Evolutionary conservation across 2,888 invertebrate genomes (phyloP), one percentile per base, ranked within the genome.

Genomic region (Microplitis deprimator): DNA sequence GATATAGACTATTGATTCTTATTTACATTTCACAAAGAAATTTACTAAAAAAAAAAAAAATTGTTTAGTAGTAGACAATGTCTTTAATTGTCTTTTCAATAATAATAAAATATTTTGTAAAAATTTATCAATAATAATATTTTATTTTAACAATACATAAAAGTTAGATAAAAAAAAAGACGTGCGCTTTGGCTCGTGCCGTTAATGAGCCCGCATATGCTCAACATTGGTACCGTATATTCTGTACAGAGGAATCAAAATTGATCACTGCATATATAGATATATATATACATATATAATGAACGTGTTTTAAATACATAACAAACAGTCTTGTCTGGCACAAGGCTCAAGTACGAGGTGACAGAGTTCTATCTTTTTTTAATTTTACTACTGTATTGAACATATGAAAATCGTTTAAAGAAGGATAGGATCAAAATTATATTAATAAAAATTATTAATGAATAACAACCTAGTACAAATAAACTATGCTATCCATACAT

Each of bases 171-270:
- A 79, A 80, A 75, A 73, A 50, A 50, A 50, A 50, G 50, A 82
- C 82, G 84, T 82, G 80, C 84, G 85, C 84, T 83, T 85, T 86
- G 87, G 87, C 88, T 88, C 89, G 89, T 89, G 88, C 88, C 87
- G 84, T 86, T 88, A 88, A 89, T 88, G 86, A 87, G 86, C 86
- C 85, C 86, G 85, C 86, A 85, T 86, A 78, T 10, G 50, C 50
- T 50, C 10, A 50, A 50, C 50, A 50, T 50, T 50, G 50, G 78
- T 39, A 77, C 72, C 50, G 50, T 50, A 50, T 50, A 50, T 50
- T 50, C 75, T 74, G 62, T 77, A 77, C 80, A 79, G 72, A 73
- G 76, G 78, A 16, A 59, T 77, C 75, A 50, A 50, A 50, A 50
- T 13, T 13, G 50, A 50, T 50, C 13, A 50, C 82, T 78, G 82